phyloP scores from a whole-genome alignment of 2,888 invertebrate genomes.

The Tipula lateralis region DNA sequence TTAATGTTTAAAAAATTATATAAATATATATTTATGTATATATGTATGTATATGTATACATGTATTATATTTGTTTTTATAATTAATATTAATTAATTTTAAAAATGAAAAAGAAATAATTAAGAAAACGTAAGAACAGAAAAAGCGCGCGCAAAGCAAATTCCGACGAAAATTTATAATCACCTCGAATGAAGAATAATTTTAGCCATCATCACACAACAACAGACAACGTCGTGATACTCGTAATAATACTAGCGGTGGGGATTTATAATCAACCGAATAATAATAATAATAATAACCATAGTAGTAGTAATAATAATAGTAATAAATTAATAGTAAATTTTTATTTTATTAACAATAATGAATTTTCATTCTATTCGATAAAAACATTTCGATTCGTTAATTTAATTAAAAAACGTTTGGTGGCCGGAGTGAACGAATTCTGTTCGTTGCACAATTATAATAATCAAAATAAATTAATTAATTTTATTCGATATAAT shows the following conservation, averaged over 20 bases:
- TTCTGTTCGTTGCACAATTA: background rate
- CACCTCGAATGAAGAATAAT: constrained; percentile 9
- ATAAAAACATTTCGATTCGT: background rate
- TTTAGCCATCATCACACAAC: background rate
- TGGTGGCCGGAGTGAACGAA: background rate
- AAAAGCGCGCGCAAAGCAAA: constrained; percentile 2
- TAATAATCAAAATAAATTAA: background rate
- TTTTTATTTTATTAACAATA: background rate
- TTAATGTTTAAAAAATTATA: background rate
- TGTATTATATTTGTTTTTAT: background rate
- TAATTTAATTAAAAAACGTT: background rate
- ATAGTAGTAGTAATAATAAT: background rate
- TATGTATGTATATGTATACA: too few relatives aligned
- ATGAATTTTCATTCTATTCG: background rate
- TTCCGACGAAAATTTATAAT: background rate
- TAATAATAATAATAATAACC: background rate
- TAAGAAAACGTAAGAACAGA: background rate
- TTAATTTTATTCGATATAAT: background rate
- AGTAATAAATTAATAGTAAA: background rate
- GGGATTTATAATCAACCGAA: background rate
- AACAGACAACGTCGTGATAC: background rate
- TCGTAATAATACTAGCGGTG: background rate
- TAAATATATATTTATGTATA: background rate
- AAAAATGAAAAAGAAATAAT: background rate
- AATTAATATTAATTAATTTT: background rate